These are phyloP conservation scores for Equus przewalskii DNA, from an alignment of 2,113 vertebrate species.

Conservation along the genomic window DNA sequence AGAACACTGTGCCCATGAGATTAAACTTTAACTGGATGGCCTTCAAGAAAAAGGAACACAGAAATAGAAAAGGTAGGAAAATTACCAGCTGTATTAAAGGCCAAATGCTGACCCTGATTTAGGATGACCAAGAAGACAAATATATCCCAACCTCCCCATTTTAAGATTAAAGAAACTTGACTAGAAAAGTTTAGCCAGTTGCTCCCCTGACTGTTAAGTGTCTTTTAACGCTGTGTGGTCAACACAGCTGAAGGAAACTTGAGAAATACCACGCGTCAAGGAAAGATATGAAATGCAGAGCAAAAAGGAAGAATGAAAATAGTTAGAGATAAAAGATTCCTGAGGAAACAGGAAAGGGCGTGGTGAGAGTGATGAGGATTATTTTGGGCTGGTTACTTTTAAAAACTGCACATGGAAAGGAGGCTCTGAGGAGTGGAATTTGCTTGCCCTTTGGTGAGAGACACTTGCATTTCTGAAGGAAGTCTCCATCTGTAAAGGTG, in stretches of 20 bases:
- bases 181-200: not conserved
- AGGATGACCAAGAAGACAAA: not conserved
- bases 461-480: too few species aligned
- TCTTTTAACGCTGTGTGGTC: not conserved
- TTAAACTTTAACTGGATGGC: not conserved
- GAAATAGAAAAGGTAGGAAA: slow-evolving; percentile 9
- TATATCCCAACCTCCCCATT: not conserved
- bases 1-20: not conserved
- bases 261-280: not conserved
- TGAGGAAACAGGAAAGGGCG: not conserved
- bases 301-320: not conserved
- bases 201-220: not conserved
- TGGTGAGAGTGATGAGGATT: not conserved
- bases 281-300: not conserved
- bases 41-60: not conserved
- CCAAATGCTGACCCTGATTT: not conserved
- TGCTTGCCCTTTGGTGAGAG: too few species aligned
- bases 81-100: not conserved
- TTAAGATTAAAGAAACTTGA: not conserved
- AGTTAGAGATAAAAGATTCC: not conserved
- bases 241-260: not conserved
- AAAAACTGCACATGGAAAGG: too few species aligned
- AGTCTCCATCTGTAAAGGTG: too few species aligned
- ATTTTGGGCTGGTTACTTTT: too few species aligned
- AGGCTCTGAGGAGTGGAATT: too few species aligned